Evolutionary conservation across 2,113 vertebrate genomes (phyloP).

Genomic region (Sander vitreus): DNA sequence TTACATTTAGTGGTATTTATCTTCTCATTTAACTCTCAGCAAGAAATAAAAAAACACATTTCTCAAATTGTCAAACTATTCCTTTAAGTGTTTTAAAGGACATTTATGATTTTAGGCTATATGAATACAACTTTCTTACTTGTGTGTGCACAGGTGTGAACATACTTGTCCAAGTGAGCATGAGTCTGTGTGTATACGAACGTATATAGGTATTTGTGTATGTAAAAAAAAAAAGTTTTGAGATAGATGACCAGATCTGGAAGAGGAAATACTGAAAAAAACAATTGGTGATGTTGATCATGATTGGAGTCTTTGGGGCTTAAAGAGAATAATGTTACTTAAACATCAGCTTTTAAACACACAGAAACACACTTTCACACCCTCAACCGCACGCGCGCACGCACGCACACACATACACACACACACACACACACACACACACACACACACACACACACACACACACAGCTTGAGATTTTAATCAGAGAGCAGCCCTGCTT

Average conservation of each 20-base stretch:
- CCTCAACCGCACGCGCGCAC: slow-evolving; percentile 2
- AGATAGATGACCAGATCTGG: slow-evolving; percentile 14
- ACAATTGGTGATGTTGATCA: slow-evolving; percentile 2
- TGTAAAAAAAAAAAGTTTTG: neutral
- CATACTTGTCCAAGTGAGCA: neutral
- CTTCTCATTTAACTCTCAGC: neutral
- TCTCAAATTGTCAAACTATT: neutral
- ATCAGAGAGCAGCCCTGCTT: slow-evolving; percentile 68
- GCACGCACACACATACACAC: slow-evolving; percentile 19
- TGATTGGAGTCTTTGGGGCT: slow-evolving; percentile 13
- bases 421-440: slow-evolving; percentile 26
- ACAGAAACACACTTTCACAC: slow-evolving; percentile 22
- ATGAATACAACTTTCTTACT: neutral
- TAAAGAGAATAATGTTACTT: slow-evolving; percentile 40
- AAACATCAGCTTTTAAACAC: slow-evolving; percentile 30
- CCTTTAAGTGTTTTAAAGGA: neutral
- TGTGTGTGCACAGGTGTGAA: neutral
- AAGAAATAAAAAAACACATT: neutral
- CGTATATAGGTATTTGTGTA: neutral
- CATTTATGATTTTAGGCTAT: neutral
- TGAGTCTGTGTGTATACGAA: neutral
- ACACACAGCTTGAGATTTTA: slow-evolving; percentile 68
- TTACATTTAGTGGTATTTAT: neutral
- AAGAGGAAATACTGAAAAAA: slow-evolving; percentile 10
- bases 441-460: slow-evolving; percentile 25